Percentiles rank a stretch among this genome's conserved stretches.
Conservation (phyloP, 2,797 vertebrate genomes). For the Rhinogobio ventralis region DNA sequence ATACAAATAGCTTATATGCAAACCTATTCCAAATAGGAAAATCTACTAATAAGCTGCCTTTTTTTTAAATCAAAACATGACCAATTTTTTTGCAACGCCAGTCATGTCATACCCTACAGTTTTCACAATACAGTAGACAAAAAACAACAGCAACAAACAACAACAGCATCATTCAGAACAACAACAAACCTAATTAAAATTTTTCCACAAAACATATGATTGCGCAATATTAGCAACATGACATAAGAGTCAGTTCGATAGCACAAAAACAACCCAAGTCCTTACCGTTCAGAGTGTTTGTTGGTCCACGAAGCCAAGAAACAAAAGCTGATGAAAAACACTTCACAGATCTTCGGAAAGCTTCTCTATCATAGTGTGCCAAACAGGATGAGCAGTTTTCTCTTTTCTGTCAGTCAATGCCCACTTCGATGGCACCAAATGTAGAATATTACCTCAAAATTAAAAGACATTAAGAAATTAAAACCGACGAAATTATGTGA, state of each 20-base stretch:
- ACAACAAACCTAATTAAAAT: background rate
- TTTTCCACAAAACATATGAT: background rate
- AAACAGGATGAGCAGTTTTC: background rate
- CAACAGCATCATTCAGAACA: background rate
- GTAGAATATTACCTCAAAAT: slow-evolving; percentile 7
- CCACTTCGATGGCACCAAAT: background rate
- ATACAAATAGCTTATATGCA: background rate
- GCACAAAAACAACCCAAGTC: background rate
- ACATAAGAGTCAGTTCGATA: background rate
- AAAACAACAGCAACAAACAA: background rate
- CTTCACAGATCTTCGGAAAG: slow-evolving; percentile 11
- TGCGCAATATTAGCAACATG: background rate
- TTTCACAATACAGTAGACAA: background rate
- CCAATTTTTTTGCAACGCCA: background rate
- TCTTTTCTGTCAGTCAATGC: background rate
- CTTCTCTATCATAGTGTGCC: background rate
- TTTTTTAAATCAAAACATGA: background rate
- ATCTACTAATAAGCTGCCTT: background rate
- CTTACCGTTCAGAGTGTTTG: slow-evolving; percentile 30
- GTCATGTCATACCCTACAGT: background rate
- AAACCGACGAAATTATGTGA: slow-evolving; percentile 54
- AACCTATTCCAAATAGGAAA: background rate
- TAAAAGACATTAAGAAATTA: slow-evolving; percentile 57
- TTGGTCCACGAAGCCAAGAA: slow-evolving; percentile 2
- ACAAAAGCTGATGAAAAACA: background rate